Evolutionary conservation across 2,797 vertebrate species (phyloP).

Genomic region (Bradypodion pumilum): DNA sequence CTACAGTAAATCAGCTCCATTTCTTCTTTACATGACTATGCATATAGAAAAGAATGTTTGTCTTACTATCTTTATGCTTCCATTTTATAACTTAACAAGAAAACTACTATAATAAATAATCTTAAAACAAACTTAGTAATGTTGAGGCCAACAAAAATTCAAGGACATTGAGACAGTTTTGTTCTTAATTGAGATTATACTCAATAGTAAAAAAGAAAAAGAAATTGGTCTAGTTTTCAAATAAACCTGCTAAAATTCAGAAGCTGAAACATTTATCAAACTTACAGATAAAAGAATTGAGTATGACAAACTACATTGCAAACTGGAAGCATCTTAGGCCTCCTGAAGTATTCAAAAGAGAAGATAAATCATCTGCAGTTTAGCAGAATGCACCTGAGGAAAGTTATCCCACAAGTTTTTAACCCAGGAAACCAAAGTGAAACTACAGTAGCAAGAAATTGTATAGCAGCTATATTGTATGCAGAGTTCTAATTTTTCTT

Average conservation of each 20-base stretch:
- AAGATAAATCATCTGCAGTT: background rate
- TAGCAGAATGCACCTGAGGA: background rate
- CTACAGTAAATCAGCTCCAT: background rate
- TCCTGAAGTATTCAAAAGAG: constrained; percentile 1
- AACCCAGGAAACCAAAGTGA: background rate
- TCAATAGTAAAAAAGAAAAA: constrained; percentile 21
- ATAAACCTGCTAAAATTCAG: background rate
- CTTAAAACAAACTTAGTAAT: background rate
- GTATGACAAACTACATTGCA: background rate
- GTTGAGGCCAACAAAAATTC: background rate
- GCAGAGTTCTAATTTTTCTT: constrained; percentile 27
- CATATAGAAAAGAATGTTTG: background rate
- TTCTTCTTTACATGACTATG: background rate
- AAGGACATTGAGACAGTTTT: background rate
- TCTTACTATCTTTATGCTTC: too few relatives aligned
- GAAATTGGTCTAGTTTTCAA: background rate
- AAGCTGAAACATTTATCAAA: background rate
- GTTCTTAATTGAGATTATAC: background rate
- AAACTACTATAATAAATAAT: background rate
- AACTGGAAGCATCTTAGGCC: background rate
- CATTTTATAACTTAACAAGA: background rate
- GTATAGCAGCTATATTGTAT: background rate
- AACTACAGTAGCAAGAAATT: constrained; percentile 18
- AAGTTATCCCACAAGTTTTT: background rate
- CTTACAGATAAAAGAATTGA: background rate